phyloP scores from a whole-genome alignment of 2,797 vertebrate genomes.

The Vultur gryphus region DNA sequence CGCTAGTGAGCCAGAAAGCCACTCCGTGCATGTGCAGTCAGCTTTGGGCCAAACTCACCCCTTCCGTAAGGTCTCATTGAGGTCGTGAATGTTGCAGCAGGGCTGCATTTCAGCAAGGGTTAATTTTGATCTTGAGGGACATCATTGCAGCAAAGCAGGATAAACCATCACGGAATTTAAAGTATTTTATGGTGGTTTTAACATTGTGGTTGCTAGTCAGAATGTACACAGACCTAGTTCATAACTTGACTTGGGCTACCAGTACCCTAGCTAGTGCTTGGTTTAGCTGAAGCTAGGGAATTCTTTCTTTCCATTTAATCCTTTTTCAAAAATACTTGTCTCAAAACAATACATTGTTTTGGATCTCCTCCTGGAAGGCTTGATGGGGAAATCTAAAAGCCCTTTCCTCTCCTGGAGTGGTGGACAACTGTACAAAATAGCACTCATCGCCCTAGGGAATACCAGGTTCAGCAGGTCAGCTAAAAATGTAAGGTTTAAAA shows the following conservation, averaged over 20 bases:
- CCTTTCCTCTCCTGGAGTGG: not conserved
- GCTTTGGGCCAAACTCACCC: not conserved
- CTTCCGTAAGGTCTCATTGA: rapidly evolving
- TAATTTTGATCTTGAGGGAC: not conserved
- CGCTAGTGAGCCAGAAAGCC: not conserved
- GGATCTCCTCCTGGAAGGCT: not conserved
- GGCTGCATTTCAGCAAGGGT: not conserved
- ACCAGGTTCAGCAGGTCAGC: not conserved
- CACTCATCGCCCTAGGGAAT: rapidly evolving
- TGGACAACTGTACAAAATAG: not conserved
- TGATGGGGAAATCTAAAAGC: not conserved
- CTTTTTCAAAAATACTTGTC: not conserved
- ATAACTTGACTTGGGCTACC: not conserved
- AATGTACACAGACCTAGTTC: not conserved
- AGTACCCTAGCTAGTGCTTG: not conserved
- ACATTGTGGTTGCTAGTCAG: not conserved
- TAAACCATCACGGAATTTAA: not conserved
- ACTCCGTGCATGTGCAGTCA: not conserved
- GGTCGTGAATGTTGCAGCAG: not conserved
- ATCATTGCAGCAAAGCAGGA: not conserved
- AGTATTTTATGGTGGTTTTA: not conserved
- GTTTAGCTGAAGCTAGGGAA: not conserved
- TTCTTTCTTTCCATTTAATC: not conserved
- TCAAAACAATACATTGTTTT: not conserved
- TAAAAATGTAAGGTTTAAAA: not conserved